Conservation (phyloP, 2,888 invertebrate species). For the Cacoxenus indagator region DNA sequence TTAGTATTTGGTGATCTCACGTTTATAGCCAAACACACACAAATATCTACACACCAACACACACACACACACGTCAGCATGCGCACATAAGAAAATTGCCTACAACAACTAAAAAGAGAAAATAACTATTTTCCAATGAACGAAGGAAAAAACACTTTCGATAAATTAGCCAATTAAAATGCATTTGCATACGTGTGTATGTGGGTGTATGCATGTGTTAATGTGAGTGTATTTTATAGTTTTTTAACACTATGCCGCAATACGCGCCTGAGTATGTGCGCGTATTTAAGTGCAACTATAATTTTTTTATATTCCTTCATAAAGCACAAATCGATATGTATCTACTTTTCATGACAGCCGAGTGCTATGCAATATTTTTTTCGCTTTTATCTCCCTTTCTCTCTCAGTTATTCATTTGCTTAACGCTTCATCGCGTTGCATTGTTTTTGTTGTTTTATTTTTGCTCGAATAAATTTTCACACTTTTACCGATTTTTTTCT, state of each 20-base stretch:
- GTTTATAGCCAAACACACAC: constrained; percentile 28
- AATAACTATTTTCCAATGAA: background rate
- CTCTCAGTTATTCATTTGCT: background rate
- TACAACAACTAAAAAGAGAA: background rate
- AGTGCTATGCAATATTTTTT: constrained; percentile 55
- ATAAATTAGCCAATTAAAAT: constrained; percentile 44
- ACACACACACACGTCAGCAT: constrained; percentile 3
- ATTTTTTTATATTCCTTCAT: constrained; percentile 26
- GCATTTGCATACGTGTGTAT: constrained; percentile 18
- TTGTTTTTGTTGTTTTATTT: constrained; percentile 12
- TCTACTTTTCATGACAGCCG: constrained; percentile 57
- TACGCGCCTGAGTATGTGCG: background rate
- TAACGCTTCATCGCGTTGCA: background rate
- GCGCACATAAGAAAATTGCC: constrained; percentile 19
- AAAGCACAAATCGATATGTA: constrained; percentile 52
- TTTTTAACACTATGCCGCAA: constrained; percentile 1
- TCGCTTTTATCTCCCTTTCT: constrained; percentile 33
- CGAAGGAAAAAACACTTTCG: constrained; percentile 10
- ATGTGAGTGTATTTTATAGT: constrained; percentile 5
- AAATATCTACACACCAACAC: constrained; percentile 20
- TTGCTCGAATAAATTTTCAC: background rate
- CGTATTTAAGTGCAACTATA: background rate
- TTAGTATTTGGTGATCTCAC: constrained; percentile 54
- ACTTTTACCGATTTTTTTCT: constrained; percentile 16
- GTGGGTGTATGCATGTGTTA: background rate